phyloP scores from a whole-genome alignment of 2,113 vertebrate species.

The Ophthalmolycus amberensis region DNA sequence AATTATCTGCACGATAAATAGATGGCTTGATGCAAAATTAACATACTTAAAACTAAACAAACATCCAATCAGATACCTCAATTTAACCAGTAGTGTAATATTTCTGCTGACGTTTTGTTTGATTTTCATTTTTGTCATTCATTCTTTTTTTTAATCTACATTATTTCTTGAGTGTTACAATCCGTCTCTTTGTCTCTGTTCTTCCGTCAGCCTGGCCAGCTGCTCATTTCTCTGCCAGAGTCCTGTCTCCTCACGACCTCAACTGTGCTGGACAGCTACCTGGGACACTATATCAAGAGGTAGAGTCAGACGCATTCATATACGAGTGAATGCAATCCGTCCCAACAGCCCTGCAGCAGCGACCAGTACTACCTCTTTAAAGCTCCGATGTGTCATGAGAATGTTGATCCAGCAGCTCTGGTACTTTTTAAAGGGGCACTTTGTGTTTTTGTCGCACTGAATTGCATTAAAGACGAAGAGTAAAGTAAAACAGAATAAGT shows the following conservation, averaged over 20 bases:
- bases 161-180: neutral
- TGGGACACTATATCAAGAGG: slow-evolving; percentile 88
- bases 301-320: slow-evolving; percentile 54
- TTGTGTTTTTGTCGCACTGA: neutral
- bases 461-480: neutral
- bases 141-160: neutral
- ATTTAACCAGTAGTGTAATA: neutral
- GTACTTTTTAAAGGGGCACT: neutral
- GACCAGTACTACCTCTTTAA: neutral
- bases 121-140: neutral
- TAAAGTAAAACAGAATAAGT: neutral
- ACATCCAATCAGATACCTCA: neutral
- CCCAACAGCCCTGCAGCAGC: neutral
- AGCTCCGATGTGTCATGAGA: neutral
- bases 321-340: neutral
- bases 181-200: slow-evolving; percentile 3
- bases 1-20: neutral
- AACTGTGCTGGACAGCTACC: slow-evolving; percentile 87
- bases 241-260: slow-evolving; percentile 91
- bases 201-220: slow-evolving; percentile 83
- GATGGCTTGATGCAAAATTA: neutral
- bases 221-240: slow-evolving; percentile 91
- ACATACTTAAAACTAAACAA: neutral
- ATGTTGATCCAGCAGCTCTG: neutral
- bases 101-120: neutral